phyloP scores from a whole-genome alignment of 2,113 vertebrate genomes.

The Periophthalmus modestus region DNA sequence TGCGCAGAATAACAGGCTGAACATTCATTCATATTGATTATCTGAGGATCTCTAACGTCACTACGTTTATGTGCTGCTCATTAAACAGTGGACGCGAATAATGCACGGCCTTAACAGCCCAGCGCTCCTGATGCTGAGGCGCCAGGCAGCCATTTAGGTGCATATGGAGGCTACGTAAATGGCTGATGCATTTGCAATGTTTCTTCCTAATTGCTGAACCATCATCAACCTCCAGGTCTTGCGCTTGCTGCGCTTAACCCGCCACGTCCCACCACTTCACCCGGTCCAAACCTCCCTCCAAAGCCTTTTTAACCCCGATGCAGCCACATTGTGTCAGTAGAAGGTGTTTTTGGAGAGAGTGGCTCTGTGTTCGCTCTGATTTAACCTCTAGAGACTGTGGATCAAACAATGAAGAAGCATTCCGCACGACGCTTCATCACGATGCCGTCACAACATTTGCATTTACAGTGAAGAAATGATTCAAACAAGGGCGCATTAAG shows the following conservation, averaged over 20 bases:
- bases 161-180: constrained; percentile 82
- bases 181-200: constrained; percentile 82
- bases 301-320: constrained; percentile 6
- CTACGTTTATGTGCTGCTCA: constrained; percentile 42
- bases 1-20: constrained; percentile 57
- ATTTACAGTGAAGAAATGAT: constrained; percentile 7
- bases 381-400: constrained; percentile 79
- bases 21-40: constrained; percentile 61
- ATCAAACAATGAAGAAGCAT: constrained; percentile 81
- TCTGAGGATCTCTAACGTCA: constrained; percentile 49
- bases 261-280: constrained; percentile 24
- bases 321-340: constrained; percentile 20
- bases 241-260: constrained; percentile 41
- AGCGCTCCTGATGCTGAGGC: constrained; percentile 50
- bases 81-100: constrained; percentile 32
- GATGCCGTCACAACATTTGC: constrained; percentile 31
- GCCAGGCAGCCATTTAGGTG: constrained; percentile 82
- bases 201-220: constrained; percentile 77
- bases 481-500: neutral
- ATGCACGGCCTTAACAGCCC: constrained; percentile 37
- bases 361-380: constrained; percentile 58
- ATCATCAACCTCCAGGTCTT: constrained; percentile 61
- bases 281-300: constrained; percentile 18
- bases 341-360: constrained; percentile 21
- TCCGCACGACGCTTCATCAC: constrained; percentile 45